Percentiles rank a stretch among this genome's conserved stretches.
Conservation (phyloP, 2,113 vertebrate genomes). For the Dolichallabes microphthalmus region DNA sequence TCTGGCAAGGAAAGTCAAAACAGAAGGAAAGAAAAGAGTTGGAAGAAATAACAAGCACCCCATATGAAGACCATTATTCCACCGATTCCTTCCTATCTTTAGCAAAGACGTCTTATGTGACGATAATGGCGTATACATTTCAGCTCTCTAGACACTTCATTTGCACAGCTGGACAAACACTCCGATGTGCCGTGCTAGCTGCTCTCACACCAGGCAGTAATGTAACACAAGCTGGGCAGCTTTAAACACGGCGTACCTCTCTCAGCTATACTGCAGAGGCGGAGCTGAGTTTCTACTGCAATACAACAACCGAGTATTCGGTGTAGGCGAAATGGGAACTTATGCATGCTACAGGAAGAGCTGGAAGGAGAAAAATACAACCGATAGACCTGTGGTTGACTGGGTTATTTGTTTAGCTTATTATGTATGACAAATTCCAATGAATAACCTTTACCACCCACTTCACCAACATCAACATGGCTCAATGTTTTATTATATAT, state of each 20-base stretch:
- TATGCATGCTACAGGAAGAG: not conserved
- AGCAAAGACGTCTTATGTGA: not conserved
- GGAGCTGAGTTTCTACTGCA: not conserved
- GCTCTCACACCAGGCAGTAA: conserved; percentile 8
- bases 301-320: not conserved
- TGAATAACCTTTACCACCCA: not conserved
- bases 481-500: not conserved
- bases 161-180: conserved; percentile 39
- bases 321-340: too few species aligned
- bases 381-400: not conserved
- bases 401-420: not conserved
- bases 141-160: conserved; percentile 11
- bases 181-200: conserved; percentile 9
- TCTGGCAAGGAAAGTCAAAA: conserved; percentile 5
- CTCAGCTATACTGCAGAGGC: not conserved
- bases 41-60: not conserved
- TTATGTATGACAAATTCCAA: not conserved
- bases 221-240: not conserved
- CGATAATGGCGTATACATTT: not conserved
- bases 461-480: not conserved
- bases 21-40: not conserved
- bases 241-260: not conserved
- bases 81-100: conserved; percentile 14
- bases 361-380: not conserved
- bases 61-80: conserved; percentile 35